Conservation (phyloP, 2,797 vertebrate species). For the Alosa sapidissima region DNA sequence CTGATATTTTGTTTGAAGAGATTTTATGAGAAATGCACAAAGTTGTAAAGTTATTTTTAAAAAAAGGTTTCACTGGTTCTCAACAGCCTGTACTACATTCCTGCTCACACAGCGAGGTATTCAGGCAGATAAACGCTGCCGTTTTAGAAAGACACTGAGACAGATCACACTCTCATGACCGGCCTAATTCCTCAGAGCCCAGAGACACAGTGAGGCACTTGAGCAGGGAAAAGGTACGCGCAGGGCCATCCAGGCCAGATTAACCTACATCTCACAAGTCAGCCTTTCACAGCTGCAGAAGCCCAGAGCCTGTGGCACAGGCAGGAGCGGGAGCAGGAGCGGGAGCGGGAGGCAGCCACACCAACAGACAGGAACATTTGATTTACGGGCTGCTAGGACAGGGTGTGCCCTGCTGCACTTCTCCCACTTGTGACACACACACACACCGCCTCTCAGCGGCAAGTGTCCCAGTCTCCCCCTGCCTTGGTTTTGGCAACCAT, state of each 20-base stretch:
- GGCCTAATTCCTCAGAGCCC: not conserved
- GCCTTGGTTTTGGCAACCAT: not conserved
- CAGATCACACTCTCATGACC: constrained; percentile 24
- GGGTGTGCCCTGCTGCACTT: constrained; percentile 9
- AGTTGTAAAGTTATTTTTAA: not conserved
- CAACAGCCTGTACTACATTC: not conserved
- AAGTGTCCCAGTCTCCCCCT: not conserved
- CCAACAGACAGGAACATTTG: not conserved
- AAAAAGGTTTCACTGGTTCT: not conserved
- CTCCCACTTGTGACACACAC: not conserved
- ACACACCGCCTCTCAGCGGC: not conserved
- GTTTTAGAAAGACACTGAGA: constrained; percentile 1
- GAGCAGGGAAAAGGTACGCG: constrained; percentile 1
- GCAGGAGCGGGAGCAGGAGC: not conserved
- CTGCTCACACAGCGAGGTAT: constrained; percentile 5
- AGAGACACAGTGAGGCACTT: constrained; percentile 4
- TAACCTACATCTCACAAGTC: constrained; percentile 25
- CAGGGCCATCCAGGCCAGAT: constrained; percentile 13
- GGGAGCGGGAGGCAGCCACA: not conserved
- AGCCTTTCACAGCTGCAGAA: not conserved
- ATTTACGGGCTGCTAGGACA: not conserved
- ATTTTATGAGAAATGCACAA: too few relatives aligned
- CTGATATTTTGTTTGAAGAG: not conserved
- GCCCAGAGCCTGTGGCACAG: not conserved
- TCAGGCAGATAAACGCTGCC: not conserved